A percentile compares a stretch with the other conserved stretches of the same genome.
phyloP scores from a whole-genome alignment of 2,113 vertebrate genomes.

The Zingel zingel region DNA sequence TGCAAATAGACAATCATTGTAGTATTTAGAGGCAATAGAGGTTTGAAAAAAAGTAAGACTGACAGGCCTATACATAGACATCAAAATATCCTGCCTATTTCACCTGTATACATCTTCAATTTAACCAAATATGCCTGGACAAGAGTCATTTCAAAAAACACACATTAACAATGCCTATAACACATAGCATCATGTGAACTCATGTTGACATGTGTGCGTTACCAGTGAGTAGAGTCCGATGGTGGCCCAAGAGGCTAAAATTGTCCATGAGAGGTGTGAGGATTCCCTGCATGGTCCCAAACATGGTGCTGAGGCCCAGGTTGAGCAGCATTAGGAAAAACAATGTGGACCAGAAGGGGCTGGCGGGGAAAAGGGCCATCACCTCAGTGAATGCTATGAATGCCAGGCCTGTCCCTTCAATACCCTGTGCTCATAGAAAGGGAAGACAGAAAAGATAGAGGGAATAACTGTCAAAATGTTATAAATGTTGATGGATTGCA shows the following conservation, averaged over 20 bases:
- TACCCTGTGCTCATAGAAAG: constrained; percentile 84
- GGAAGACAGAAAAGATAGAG: neutral
- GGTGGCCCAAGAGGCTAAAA: constrained; percentile 88
- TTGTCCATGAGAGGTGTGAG: constrained; percentile 97
- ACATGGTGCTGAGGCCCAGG: constrained; percentile 98
- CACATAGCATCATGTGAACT: neutral
- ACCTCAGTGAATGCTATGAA: constrained; percentile 99
- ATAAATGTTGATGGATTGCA: neutral
- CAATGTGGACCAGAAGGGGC: constrained; percentile 97
- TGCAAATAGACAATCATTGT: neutral
- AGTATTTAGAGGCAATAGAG: neutral
- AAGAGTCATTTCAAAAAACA: neutral
- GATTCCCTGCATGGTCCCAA: constrained; percentile 99
- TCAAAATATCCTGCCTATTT: neutral
- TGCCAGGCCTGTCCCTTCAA: constrained; percentile 96
- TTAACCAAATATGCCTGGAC: neutral
- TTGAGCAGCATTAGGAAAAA: constrained; percentile 99
- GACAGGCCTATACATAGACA: neutral
- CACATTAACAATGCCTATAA: neutral
- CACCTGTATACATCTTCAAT: neutral
- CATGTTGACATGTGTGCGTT: constrained; percentile 4
- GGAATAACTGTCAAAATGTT: neutral
- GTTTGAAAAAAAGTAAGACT: neutral
- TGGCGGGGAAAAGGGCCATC: constrained; percentile 96
- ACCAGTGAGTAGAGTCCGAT: constrained; percentile 82